Percentiles rank a stretch among this genome's conserved stretches.
phyloP scores from a whole-genome alignment of 2,113 vertebrate species.

The Hydropotes inermis region DNA sequence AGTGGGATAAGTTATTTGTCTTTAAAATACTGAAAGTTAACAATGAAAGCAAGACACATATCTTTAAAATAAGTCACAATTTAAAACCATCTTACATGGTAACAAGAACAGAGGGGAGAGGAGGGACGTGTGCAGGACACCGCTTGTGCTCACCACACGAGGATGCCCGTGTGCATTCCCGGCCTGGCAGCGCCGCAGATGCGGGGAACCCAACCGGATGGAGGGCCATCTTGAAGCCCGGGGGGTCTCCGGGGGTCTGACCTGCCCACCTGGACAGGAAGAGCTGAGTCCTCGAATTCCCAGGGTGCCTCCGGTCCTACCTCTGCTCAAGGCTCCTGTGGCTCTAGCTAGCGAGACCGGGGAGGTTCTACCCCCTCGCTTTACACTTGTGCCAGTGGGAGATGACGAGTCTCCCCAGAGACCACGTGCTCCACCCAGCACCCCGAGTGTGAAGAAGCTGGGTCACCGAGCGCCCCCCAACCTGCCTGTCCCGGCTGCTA shows the following conservation, averaged over 20 bases:
- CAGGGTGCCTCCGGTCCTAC: neutral
- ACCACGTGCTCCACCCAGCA: neutral
- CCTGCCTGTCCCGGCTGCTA: neutral
- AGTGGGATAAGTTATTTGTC: neutral
- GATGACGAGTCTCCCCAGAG: neutral
- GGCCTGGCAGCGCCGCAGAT: accelerated
- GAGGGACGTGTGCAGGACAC: neutral
- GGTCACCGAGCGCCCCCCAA: accelerated
- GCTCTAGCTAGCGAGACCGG: neutral
- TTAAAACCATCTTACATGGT: neutral
- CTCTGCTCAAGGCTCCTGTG: neutral
- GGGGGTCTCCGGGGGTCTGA: neutral
- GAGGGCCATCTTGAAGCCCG: neutral
- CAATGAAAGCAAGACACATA: neutral
- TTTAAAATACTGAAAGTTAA: neutral
- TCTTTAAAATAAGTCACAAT: neutral
- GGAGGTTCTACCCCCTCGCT: neutral
- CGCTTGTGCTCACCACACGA: accelerated
- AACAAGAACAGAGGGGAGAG: neutral
- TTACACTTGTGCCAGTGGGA: neutral
- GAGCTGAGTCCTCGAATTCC: neutral
- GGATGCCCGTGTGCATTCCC: neutral
- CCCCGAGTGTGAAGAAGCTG: neutral
- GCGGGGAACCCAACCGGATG: neutral
- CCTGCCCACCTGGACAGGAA: neutral